These are phyloP conservation scores for Notarius quadriscutis DNA, from an alignment of 2,113 vertebrate species.

Conservation along the genomic window DNA sequence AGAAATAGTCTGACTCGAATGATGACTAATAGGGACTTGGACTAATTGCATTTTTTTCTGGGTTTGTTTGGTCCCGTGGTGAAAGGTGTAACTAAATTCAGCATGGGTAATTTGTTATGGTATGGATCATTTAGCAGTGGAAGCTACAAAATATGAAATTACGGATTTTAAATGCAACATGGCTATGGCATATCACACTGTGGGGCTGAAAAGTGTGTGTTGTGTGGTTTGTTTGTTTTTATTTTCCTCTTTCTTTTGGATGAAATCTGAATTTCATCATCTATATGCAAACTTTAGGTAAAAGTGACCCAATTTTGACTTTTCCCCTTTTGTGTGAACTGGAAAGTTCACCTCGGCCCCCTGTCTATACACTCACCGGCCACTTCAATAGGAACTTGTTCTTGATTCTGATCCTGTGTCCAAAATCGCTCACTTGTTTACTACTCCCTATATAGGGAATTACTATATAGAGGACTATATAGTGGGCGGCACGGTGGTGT, in stretches of 20 bases:
- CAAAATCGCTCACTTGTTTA: too few species aligned
- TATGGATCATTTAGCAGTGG: not conserved
- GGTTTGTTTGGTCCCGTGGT: not conserved
- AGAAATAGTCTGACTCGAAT: too few species aligned
- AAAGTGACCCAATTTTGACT: not conserved
- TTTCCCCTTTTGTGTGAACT: not conserved
- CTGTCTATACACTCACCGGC: too few species aligned
- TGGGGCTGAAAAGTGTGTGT: not conserved
- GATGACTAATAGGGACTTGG: too few species aligned
- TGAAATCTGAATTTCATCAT: not conserved
- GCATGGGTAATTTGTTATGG: not conserved
- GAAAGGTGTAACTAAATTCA: not conserved
- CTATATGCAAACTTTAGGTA: not conserved
- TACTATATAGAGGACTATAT: too few species aligned
- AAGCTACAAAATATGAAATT: not conserved
- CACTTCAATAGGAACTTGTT: too few species aligned
- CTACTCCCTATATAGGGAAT: too few species aligned
- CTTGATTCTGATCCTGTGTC: too few species aligned
- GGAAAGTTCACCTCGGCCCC: not conserved
- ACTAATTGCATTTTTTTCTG: not conserved
- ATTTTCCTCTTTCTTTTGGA: not conserved
- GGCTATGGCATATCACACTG: not conserved
- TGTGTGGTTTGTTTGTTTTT: too few species aligned
- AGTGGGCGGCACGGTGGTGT: too few species aligned
- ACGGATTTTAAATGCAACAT: not conserved